Base-by-base conservation (phyloP, 2,888 invertebrate species). In the Caenorhabditis becei region DNA sequence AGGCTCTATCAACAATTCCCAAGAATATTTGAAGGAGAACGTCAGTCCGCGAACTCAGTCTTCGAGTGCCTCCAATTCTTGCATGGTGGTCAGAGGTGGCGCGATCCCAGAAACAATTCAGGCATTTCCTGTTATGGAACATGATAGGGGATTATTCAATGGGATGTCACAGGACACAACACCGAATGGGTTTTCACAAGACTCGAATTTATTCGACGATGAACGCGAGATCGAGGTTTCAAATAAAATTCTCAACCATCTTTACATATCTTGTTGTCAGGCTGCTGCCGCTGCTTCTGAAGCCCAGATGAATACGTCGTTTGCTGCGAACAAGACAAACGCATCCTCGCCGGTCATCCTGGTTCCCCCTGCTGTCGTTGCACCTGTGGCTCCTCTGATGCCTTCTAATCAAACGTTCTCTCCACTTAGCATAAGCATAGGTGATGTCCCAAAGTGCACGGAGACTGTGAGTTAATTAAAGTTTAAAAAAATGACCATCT, bases 61-160 rank as follows among this genome's bases (percentile, higher is more conserved):
- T 20, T 47, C 62, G 18, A 72, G 49, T 53, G 58, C 74, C 37
- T 74, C 74, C 26, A 41, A 51, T 54, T 32, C n/a, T 28, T 78
- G 77, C 58, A 77, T 77, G 77, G 77, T 77, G 54, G 28, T 77
- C 37, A 58, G 37, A n/a, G 69, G 47, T 41, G 75, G 53, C 66
- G 44, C 59, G 41, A 62, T 62, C 49, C 78, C 65, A 18, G 59
- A 66, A 51, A 66, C 65, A 28, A 37, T 44, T 11, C 65, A 66
- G 44, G 32, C 69, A 11, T 67, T 69, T 61, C 63, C 69, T 62
- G 79, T 72, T 61, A 79, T 79, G 79, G 79, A 79, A 79, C 66
- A 79, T 79, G 79, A 72, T 51, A 54, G 51, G 16, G 51, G 65
- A 32, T 35, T 65, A n/a, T 51, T 65, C 41, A 66, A 66, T 56